Evolutionary conservation across 1,140 invertebrate genomes (phyloP), one percentile per base, ranked within the genome.

Genomic region (Zaprionus lachaisei): DNA sequence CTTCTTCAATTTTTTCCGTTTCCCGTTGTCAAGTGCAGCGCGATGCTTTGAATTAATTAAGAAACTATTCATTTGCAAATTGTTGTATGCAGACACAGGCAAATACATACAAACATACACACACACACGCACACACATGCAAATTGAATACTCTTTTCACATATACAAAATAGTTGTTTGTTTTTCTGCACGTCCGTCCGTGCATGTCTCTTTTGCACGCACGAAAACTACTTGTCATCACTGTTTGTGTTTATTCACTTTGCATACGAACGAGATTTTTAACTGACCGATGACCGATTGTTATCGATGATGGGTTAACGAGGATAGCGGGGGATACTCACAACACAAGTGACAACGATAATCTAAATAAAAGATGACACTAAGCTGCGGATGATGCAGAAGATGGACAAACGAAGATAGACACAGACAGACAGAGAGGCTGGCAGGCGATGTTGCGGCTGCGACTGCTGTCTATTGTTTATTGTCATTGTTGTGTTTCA

Each of bases 11-110:
- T 49, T 68, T 34, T 57, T 57, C 22, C 44, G 55, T 47, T 70
- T 26, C 37, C 64, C 60, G 55, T 75, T 78, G 61, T 82, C 77
- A 67, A 85, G 69, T 86, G 77, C 69, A 64, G 66, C 58, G 75
- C 75, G 70, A 65, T 76, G 63, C 70, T 62, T 76, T 77, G 67
- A 81, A 71, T 84, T 84, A 37, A 71, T 73, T 84, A 84, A 69
- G 67, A 75, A 81, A 84, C 68, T 79, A 90, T 80, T 89, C 65
- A 68, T 60, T 77, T 82, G 65, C 51, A 77, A 49, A 37, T 62
- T 71, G 20, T 24, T 44, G 60, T 31, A 44, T 24, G 57, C 22
- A 69, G 24, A 34, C 14, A 31, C 6, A 28, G 20, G 37, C 12
- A 57, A 34, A 9, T 34, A 6, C 41, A 22, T 47, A 24, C 49